Evolutionary conservation across 2,113 vertebrate genomes (phyloP).

Genomic region (Salminus brasiliensis): DNA sequence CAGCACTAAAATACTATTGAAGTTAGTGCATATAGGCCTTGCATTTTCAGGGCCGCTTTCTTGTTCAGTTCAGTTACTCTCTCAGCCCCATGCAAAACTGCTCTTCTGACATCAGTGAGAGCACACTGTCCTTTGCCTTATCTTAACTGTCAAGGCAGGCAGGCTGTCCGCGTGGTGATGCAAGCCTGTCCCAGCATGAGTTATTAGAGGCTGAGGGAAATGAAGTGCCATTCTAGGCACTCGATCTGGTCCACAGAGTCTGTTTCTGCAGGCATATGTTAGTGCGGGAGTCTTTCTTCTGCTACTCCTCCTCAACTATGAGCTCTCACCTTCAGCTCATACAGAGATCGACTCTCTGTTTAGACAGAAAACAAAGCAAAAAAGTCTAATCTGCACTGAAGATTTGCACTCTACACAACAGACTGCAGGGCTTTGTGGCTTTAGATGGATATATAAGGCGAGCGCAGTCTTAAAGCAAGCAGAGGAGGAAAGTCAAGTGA

Average conservation of each 20-base stretch:
- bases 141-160: slow-evolving; percentile 25
- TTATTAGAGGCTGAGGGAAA: slow-evolving; percentile 23
- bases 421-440: not conserved
- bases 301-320: not conserved
- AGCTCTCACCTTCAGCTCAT: not conserved
- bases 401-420: not conserved
- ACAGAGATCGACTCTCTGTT: not conserved
- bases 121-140: not conserved
- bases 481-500: not conserved
- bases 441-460: not conserved
- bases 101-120: not conserved
- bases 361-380: not conserved
- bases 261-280: not conserved
- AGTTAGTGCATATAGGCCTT: not conserved
- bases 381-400: not conserved
- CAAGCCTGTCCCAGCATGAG: slow-evolving; percentile 21
- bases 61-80: not conserved
- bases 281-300: not conserved
- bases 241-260: slow-evolving; percentile 22
- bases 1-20: too few species aligned
- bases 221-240: slow-evolving; percentile 17
- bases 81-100: not conserved
- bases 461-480: not conserved
- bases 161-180: slow-evolving; percentile 20
- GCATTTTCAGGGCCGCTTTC: not conserved